Conservation (phyloP, 2,888 invertebrate species). For the Hypomecis atomaria region DNA sequence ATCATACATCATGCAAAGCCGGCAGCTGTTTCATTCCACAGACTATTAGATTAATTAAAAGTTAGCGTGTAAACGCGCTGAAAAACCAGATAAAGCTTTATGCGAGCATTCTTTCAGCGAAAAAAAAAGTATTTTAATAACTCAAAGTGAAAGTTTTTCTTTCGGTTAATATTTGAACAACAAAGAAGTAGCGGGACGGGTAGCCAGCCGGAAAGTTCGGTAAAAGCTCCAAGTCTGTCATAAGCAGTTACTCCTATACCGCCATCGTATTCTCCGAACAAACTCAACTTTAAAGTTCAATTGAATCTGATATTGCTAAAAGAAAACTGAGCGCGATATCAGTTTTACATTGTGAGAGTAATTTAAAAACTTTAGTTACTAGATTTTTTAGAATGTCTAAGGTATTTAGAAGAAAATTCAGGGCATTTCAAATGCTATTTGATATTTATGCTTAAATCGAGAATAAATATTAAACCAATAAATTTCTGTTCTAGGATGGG, state of each 20-base stretch:
- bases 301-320: constrained; percentile 24
- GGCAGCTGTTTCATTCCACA: background rate
- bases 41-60: constrained; percentile 14
- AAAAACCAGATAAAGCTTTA: background rate
- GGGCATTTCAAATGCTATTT: no score
- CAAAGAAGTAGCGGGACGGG: constrained; percentile 39
- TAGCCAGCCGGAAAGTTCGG: constrained; percentile 41
- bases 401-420: background rate
- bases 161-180: constrained; percentile 26
- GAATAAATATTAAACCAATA: no score
- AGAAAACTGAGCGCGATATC: constrained; percentile 15
- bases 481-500: no score
- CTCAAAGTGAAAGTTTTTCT: constrained; percentile 25
- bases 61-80: constrained; percentile 9
- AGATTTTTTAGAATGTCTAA: no score
- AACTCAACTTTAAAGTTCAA: constrained; percentile 37
- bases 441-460: no score
- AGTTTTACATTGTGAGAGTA: constrained; percentile 1
- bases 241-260: constrained; percentile 39
- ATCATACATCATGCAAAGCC: background rate
- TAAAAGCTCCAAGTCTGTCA: constrained; percentile 42
- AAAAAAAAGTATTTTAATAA: constrained; percentile 21
- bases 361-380: no score
- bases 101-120: constrained; percentile 7
- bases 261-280: constrained; percentile 32